Evolutionary conservation across 1,140 invertebrate species (phyloP).

Genomic region (Neomicropteryx cornuta): DNA sequence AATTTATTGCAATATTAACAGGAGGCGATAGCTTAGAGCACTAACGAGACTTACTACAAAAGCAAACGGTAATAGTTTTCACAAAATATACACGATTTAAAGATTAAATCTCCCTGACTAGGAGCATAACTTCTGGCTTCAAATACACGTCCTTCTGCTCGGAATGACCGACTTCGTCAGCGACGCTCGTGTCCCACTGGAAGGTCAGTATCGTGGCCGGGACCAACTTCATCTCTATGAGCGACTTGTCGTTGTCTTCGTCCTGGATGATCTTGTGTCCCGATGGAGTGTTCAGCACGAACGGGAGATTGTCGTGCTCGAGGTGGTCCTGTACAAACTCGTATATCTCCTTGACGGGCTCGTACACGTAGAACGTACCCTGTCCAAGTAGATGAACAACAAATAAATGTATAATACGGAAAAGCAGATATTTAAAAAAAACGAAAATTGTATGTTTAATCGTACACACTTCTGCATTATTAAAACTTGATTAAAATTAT

Average conservation of each 20-base stretch:
- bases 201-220: constrained; percentile 66
- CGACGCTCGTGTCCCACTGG: constrained; percentile 40
- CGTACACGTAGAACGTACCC: constrained; percentile 75
- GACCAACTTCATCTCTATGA: constrained; percentile 60
- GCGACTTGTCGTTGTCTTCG: constrained; percentile 48
- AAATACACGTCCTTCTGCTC: constrained; percentile 47
- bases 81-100: too few species aligned
- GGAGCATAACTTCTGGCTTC: constrained; percentile 61
- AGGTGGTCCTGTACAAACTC: constrained; percentile 67
- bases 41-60: too few species aligned
- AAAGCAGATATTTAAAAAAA: constrained; percentile 6
- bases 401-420: constrained; percentile 1
- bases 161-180: constrained; percentile 37
- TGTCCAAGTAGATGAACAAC: constrained; percentile 23
- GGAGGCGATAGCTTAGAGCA: too few species aligned
- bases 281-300: constrained; percentile 50
- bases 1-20: too few species aligned
- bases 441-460: not conserved
- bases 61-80: too few species aligned
- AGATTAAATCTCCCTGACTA: constrained; percentile 53
- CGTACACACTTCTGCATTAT: not conserved
- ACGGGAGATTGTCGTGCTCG: constrained; percentile 49
- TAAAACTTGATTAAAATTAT: not conserved
- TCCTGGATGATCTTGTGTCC: constrained; percentile 48
- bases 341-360: constrained; percentile 56